Conservation (phyloP, 2,888 invertebrate species). For the Nudaria mundana region DNA sequence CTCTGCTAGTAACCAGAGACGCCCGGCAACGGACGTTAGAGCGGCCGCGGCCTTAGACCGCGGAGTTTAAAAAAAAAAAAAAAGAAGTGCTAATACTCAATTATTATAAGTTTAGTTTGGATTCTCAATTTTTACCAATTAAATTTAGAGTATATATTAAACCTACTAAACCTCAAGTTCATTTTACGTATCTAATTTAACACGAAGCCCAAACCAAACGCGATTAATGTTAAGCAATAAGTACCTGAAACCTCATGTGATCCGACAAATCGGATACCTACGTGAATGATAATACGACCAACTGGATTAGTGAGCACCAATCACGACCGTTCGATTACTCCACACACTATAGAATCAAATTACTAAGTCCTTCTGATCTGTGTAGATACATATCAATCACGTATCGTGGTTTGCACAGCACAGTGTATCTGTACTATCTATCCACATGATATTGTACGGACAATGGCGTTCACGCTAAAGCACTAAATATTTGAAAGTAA, state of each 20-base stretch:
- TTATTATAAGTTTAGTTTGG: too few relatives aligned
- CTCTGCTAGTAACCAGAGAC: too few relatives aligned
- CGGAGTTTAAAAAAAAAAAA: too few relatives aligned
- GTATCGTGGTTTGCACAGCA: slow-evolving; percentile 14
- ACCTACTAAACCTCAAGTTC: too few relatives aligned
- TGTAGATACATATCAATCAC: slow-evolving; percentile 55
- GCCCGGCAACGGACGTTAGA: too few relatives aligned
- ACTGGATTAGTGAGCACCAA: slow-evolving; percentile 37
- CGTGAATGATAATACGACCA: slow-evolving; percentile 39
- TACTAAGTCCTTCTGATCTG: slow-evolving; percentile 41
- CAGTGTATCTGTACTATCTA: background rate
- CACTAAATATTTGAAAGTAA: too few relatives aligned
- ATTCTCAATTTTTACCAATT: too few relatives aligned
- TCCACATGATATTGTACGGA: too few relatives aligned
- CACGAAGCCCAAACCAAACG: background rate
- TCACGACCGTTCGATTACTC: slow-evolving; percentile 17
- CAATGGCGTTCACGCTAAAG: too few relatives aligned
- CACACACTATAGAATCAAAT: slow-evolving; percentile 49
- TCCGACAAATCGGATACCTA: slow-evolving; percentile 10
- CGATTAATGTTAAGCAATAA: slow-evolving; percentile 1
- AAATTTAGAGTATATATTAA: too few relatives aligned
- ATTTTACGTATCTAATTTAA: background rate
- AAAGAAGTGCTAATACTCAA: too few relatives aligned
- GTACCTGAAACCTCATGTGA: slow-evolving; percentile 11
- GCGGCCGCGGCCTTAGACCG: too few relatives aligned